phyloP scores from a whole-genome alignment of 2,888 invertebrate genomes.

The Xestoiulus laeticollis region DNA sequence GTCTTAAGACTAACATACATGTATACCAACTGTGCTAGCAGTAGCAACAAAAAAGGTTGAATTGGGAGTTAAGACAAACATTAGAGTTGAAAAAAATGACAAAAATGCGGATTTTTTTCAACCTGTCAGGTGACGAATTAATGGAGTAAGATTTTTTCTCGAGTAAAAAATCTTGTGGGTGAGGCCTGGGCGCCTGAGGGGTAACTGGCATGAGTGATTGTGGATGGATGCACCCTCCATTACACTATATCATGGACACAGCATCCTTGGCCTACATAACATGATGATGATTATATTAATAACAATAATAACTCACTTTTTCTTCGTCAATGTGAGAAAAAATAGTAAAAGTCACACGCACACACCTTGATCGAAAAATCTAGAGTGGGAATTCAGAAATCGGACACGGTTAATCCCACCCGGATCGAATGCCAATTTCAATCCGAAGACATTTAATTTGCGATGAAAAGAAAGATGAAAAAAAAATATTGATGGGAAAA shows the following conservation, averaged over 20 bases:
- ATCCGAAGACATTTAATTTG: background rate
- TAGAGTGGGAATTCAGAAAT: background rate
- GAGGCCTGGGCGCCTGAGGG: background rate
- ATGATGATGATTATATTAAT: background rate
- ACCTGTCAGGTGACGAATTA: background rate
- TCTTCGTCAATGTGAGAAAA: background rate
- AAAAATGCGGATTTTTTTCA: background rate
- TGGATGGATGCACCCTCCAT: background rate
- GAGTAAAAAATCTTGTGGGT: background rate
- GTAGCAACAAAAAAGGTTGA: no score
- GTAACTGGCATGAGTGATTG: background rate
- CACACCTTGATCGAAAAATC: background rate
- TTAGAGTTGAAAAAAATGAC: background rate
- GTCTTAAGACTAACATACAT: no score
- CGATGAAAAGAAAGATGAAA: background rate
- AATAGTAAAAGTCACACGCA: background rate
- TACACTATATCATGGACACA: background rate
- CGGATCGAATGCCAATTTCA: background rate
- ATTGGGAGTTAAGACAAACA: background rate
- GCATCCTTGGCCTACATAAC: background rate
- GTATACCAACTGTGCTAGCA: no score
- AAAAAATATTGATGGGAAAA: background rate
- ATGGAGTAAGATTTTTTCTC: no score
- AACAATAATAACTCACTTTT: background rate
- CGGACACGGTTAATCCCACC: background rate